Evolutionary conservation across 1,140 invertebrate species (phyloP).

Genomic region (Platyscapa corneri): DNA sequence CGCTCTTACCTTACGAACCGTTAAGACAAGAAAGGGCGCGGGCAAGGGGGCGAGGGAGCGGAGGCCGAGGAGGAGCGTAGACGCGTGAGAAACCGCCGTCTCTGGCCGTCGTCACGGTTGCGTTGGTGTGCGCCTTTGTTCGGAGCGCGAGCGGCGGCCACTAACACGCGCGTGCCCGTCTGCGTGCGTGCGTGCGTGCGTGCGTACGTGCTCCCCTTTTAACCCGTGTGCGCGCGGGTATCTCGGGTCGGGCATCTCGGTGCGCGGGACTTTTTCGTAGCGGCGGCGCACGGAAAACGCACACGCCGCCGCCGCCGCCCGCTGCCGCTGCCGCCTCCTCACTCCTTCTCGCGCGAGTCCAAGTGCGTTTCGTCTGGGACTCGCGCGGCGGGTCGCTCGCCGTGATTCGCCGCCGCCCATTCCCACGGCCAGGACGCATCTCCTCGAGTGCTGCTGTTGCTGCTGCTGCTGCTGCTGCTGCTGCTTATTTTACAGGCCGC

Average conservation of each 20-base stretch:
- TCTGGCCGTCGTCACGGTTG: constrained; percentile 44
- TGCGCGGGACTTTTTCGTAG: neutral
- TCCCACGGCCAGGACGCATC: neutral
- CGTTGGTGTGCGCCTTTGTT: constrained; percentile 46
- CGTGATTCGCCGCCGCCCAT: neutral
- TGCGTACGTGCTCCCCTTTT: neutral
- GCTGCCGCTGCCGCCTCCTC: too few relatives aligned
- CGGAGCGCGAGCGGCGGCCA: neutral
- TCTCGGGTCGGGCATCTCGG: constrained; percentile 20
- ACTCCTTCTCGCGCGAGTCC: too few relatives aligned
- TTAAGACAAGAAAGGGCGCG: neutral
- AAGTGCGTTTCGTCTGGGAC: neutral
- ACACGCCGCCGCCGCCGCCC: neutral
- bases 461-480: too few relatives aligned
- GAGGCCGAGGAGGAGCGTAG: neutral
- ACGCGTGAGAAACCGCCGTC: constrained; percentile 45
- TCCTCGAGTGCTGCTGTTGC: too few relatives aligned
- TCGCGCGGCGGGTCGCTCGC: too few relatives aligned
- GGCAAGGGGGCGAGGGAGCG: too few relatives aligned
- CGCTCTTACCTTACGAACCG: too few relatives aligned
- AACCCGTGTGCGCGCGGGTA: neutral
- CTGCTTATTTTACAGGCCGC: too few relatives aligned
- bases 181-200: neutral
- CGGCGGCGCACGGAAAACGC: neutral
- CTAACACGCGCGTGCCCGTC: neutral